A percentile compares a stretch with the other conserved stretches of the same genome.
Evolutionary conservation across 2,113 vertebrate species (phyloP).

Genomic region (Limnothrissa miodon): DNA sequence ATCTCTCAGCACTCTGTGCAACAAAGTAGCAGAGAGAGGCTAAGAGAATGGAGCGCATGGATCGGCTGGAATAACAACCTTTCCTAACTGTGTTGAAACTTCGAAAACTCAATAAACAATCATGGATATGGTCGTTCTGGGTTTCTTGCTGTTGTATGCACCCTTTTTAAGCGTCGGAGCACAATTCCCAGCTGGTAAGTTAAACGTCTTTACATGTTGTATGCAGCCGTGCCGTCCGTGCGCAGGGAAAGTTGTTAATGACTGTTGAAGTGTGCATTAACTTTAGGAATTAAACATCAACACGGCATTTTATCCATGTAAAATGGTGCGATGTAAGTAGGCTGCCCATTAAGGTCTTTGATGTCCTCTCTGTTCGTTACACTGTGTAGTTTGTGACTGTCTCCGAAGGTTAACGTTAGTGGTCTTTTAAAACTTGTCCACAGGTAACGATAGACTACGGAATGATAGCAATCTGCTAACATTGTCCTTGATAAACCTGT

Average conservation of each 20-base stretch:
- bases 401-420: neutral
- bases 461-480: constrained; percentile 15
- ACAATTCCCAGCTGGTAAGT: constrained; percentile 52
- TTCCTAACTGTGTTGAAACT: constrained; percentile 42
- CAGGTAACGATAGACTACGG: constrained; percentile 9
- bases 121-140: constrained; percentile 46
- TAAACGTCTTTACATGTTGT: constrained; percentile 17
- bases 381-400: neutral
- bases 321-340: neutral
- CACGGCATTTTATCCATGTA: too few species aligned
- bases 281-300: neutral
- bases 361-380: neutral
- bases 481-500: neutral
- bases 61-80: constrained; percentile 48
- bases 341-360: neutral
- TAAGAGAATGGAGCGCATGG: constrained; percentile 47
- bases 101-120: constrained; percentile 41
- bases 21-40: constrained; percentile 47
- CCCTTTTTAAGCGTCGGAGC: constrained; percentile 29
- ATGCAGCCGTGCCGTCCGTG: neutral
- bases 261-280: neutral
- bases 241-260: constrained; percentile 29
- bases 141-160: constrained; percentile 27
- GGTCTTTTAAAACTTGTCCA: neutral
- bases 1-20: constrained; percentile 39